Conservation (phyloP, 2,888 invertebrate genomes). For the Polyommatus icarus region DNA sequence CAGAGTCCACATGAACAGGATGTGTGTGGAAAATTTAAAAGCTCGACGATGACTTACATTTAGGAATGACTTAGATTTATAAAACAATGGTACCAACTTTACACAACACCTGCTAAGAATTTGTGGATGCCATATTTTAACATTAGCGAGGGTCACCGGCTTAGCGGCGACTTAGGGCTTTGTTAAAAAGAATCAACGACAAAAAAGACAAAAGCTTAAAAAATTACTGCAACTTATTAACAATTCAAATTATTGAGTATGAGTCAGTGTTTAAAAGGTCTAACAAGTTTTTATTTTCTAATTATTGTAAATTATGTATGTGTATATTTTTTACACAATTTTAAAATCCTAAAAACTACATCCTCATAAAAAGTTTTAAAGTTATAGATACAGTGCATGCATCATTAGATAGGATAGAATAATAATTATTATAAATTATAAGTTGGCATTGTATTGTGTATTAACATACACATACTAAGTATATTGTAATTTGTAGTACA, state of each 20-base stretch:
- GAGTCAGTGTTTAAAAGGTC: background rate
- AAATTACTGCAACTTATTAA: background rate
- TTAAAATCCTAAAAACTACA: no score
- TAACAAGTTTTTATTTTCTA: background rate
- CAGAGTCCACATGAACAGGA: background rate
- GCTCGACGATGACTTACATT: constrained; percentile 17
- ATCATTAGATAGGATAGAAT: no score
- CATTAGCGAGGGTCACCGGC: constrained; percentile 22
- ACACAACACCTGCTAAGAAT: constrained; percentile 22
- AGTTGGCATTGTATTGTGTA: background rate
- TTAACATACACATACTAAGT: background rate
- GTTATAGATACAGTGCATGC: no score
- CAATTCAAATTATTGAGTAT: background rate
- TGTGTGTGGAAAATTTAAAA: background rate
- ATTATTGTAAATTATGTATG: background rate
- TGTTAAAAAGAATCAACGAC: constrained; percentile 34
- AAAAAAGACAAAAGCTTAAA: background rate
- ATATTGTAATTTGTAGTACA: background rate
- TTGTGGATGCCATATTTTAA: background rate
- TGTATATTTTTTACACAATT: no score
- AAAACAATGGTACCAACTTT: constrained; percentile 4
- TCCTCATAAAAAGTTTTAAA: no score
- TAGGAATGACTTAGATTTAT: constrained; percentile 26
- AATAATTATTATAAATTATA: no score
- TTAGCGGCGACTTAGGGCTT: constrained; percentile 34